Base-by-base conservation (phyloP, 1,140 invertebrate species). In the Drosophila kepulauana region DNA sequence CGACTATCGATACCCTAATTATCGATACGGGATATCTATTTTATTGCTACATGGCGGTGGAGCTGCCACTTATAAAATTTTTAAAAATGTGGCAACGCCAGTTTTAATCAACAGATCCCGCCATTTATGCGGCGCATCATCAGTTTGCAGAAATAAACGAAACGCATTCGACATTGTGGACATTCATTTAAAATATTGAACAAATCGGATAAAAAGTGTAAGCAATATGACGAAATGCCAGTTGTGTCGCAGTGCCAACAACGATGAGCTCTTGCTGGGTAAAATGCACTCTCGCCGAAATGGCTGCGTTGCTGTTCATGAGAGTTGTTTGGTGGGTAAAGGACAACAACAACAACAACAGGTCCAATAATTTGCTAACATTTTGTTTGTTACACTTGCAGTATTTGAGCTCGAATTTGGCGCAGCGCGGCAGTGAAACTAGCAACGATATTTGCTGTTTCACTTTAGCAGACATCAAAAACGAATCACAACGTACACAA, bases 391-490 rank as follows among this genome's bases (percentile, higher is more conserved):
- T 16, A 7, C 52, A 28, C 4, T 4, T 3, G 13, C 45, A 88
- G 82, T 88, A 87, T n/a, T 25, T 79, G 1, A 86, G 79, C 45
- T 87, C 82, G 0, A 75, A 75, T 35, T 57, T 86, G 1, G 33
- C 73, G 6, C 82, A 86, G 13, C 80, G 76, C 5, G 65, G 54
- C 3, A 5, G 13, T n/a, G 35, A 49, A 0, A 2, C 2, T 25
- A 25, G 20, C 6, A 2, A 46, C 5, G 61, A 43, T 4, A 76
- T 88, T 1, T 5, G 73, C 13, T n/a, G 30, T 28, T 86, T 86
- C 25, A 62, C 51, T 2, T 11, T 33, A 5, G 7, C 28, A 1
- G 82, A 87, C 38, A 88, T 87, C 15, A 0, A 28, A 2, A 8
- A 2, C 5, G 82, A 88, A 52, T 8, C 5, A 0, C 0, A 16